Conservation (phyloP, 2,113 vertebrate genomes). For the Helogale parvula region DNA sequence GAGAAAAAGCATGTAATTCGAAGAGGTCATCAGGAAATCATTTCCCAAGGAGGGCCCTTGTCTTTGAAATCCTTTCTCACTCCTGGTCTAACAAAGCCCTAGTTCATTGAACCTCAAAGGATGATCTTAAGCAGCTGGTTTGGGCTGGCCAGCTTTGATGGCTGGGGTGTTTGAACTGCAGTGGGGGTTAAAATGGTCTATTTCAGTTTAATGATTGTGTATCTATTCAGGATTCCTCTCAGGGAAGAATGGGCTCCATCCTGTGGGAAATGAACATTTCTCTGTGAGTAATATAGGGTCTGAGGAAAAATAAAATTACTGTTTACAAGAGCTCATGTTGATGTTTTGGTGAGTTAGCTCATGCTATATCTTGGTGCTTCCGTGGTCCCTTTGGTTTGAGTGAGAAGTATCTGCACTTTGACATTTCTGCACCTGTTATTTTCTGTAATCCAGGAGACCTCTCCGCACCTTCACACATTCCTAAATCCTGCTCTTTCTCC, state of each 20-base stretch:
- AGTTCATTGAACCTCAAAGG: constrained; percentile 78
- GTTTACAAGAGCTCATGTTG: neutral
- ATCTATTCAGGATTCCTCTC: constrained; percentile 62
- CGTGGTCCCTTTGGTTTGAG: neutral
- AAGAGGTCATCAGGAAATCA: constrained; percentile 76
- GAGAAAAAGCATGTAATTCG: constrained; percentile 72
- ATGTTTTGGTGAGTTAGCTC: neutral
- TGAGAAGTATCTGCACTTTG: neutral
- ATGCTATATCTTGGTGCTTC: neutral
- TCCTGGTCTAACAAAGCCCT: constrained; percentile 74
- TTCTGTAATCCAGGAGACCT: neutral
- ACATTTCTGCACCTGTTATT: neutral
- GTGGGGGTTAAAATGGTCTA: constrained; percentile 66
- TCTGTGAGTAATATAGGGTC: neutral
- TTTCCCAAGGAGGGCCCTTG: constrained; percentile 75
- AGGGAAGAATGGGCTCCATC: constrained; percentile 63
- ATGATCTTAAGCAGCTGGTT: constrained; percentile 71
- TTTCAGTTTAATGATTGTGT: constrained; percentile 73
- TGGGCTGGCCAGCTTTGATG: constrained; percentile 76
- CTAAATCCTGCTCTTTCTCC: neutral
- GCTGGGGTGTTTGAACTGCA: constrained; percentile 75
- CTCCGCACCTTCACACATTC: neutral
- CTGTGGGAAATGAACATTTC: constrained; percentile 74
- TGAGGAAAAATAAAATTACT: constrained; percentile 49
- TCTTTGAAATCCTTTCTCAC: constrained; percentile 79